These are phyloP conservation scores for Atrina japonica DNA, from an alignment of 2,888 invertebrate genomes.

Conservation along the genomic window DNA sequence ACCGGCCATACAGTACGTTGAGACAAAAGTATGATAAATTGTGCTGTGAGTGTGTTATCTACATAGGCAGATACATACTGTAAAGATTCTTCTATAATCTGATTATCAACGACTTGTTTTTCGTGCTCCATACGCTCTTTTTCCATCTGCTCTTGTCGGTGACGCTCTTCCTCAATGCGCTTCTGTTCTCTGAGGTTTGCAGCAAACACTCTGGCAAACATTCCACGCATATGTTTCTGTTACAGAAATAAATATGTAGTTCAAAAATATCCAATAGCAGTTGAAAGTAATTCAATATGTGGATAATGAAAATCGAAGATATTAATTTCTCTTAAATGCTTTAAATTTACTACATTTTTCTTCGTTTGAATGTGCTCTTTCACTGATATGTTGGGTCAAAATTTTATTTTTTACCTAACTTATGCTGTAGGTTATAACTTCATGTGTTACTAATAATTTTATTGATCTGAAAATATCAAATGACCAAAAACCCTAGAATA, in stretches of 20 bases:
- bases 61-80: conserved; percentile 62
- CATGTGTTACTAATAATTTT: too few relatives aligned
- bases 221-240: conserved; percentile 66
- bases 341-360: too few relatives aligned
- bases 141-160: conserved; percentile 63
- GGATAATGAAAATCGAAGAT: background rate
- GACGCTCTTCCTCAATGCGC: conserved; percentile 67
- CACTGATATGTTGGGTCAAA: too few relatives aligned
- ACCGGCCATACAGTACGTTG: too few relatives aligned
- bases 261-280: too few relatives aligned
- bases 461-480: too few relatives aligned
- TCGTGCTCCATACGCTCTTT: conserved; percentile 55
- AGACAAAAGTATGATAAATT: too few relatives aligned
- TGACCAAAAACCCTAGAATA: too few relatives aligned
- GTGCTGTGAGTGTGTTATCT: too few relatives aligned
- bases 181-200: conserved; percentile 58
- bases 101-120: conserved; percentile 65
- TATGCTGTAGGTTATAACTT: too few relatives aligned
- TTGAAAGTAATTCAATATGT: background rate
- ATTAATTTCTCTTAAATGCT: background rate
- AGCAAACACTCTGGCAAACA: conserved; percentile 64
- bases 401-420: too few relatives aligned
- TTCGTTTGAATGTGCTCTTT: too few relatives aligned
- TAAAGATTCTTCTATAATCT: conserved; percentile 68
- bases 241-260: conserved; percentile 23